Percentiles rank a stretch among this genome's conserved stretches.
Conservation (phyloP, 2,113 vertebrate species). For the Pogonocichla stellata region DNA sequence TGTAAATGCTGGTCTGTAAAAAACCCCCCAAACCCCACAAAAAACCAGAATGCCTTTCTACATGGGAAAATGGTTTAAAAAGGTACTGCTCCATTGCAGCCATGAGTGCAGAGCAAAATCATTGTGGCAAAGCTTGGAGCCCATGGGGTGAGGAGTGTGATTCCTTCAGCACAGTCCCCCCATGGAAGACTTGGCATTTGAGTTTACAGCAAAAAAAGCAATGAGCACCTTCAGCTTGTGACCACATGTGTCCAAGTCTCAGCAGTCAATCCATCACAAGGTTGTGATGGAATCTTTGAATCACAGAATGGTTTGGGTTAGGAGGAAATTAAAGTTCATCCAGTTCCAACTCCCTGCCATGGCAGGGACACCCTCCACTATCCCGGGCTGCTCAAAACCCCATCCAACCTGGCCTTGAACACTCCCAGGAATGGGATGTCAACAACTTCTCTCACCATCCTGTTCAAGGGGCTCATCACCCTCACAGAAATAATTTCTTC, state of each 20-base stretch:
- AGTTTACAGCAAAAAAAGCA: background rate
- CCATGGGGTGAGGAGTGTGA: accelerated
- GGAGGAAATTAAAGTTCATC: background rate
- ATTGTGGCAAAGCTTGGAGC: background rate
- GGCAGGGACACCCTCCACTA: background rate
- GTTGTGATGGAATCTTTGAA: background rate
- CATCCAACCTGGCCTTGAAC: background rate
- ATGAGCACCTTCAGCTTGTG: accelerated
- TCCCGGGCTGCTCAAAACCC: background rate
- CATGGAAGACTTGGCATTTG: background rate
- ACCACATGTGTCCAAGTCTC: accelerated
- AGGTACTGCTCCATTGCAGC: background rate
- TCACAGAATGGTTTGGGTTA: background rate
- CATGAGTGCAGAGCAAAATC: background rate
- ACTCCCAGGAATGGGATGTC: background rate
- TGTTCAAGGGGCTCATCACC: background rate
- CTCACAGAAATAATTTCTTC: background rate
- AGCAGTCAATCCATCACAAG: background rate
- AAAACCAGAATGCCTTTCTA: background rate
- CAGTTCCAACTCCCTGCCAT: background rate
- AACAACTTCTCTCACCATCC: background rate
- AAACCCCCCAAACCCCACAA: accelerated
- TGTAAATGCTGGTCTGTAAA: background rate
- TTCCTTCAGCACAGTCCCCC: background rate
- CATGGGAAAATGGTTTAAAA: background rate